These are phyloP conservation scores for Eumerus sabulonum DNA, from an alignment of 2,888 invertebrate genomes.

Conservation along the genomic window DNA sequence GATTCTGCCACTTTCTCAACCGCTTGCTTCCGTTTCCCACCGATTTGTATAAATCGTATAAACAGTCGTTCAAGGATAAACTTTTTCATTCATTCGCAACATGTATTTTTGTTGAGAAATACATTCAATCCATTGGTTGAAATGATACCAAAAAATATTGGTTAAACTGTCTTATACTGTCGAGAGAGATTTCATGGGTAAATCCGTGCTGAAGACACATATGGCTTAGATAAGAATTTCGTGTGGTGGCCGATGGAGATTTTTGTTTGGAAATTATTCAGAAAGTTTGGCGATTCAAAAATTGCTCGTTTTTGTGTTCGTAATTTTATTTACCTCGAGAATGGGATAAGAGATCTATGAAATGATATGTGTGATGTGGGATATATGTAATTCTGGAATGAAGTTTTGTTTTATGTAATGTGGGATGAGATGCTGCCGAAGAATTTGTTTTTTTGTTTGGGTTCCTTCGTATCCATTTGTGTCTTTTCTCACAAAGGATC, in stretches of 20 bases:
- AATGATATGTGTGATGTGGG: too few species aligned
- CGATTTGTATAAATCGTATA: slow-evolving; percentile 58
- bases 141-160: slow-evolving; percentile 41
- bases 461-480: too few species aligned
- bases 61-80: slow-evolving; percentile 56
- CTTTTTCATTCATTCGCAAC: slow-evolving; percentile 36
- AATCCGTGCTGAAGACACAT: slow-evolving; percentile 42
- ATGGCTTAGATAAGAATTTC: slow-evolving; percentile 33
- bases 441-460: too few species aligned
- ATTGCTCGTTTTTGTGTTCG: not conserved
- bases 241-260: slow-evolving; percentile 28
- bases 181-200: slow-evolving; percentile 6
- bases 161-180: slow-evolving; percentile 30
- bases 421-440: too few species aligned
- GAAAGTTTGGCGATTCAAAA: slow-evolving; percentile 13
- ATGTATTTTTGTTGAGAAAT: slow-evolving; percentile 12
- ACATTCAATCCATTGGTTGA: slow-evolving; percentile 22
- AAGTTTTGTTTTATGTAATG: too few species aligned
- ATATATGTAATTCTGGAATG: too few species aligned
- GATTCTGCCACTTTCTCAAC: slow-evolving; percentile 7
- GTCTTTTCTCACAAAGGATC: too few species aligned
- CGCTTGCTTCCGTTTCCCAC: slow-evolving; percentile 43
- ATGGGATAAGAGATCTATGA: too few species aligned
- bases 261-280: slow-evolving; percentile 44
- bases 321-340: not conserved